These are phyloP conservation scores for Mallotus villosus DNA, from an alignment of 2,797 vertebrate genomes.

Conservation along the genomic window DNA sequence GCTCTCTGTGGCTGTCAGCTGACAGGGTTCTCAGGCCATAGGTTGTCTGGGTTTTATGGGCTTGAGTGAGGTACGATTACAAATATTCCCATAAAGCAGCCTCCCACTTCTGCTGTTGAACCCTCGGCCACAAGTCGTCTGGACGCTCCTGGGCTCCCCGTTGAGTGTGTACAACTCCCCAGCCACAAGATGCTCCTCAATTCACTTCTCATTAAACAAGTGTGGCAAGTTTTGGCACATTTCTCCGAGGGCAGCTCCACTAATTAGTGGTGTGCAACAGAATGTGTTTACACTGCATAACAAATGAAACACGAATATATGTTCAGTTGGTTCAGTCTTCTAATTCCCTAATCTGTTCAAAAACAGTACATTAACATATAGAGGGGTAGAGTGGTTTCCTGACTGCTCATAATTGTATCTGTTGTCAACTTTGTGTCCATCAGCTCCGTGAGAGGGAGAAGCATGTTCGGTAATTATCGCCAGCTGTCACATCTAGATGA, in stretches of 20 bases:
- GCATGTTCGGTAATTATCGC: constrained; percentile 58
- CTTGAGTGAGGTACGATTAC: constrained; percentile 8
- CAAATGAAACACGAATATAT: too few species aligned
- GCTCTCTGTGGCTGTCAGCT: constrained; percentile 29
- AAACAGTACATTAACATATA: constrained; percentile 36
- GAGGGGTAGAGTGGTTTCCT: constrained; percentile 47
- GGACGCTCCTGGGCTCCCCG: constrained; percentile 19
- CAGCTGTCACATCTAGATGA: constrained; percentile 63
- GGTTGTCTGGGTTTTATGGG: constrained; percentile 5
- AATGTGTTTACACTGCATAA: too few species aligned
- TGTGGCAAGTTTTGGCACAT: too few species aligned
- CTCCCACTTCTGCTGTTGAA: constrained; percentile 18
- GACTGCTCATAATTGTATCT: constrained; percentile 45
- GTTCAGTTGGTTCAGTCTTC: constrained; percentile 12
- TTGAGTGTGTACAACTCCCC: constrained; percentile 10
- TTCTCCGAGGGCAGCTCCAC: too few species aligned
- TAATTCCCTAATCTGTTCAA: constrained; percentile 31
- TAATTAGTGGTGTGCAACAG: too few species aligned
- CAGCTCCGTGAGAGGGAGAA: constrained; percentile 53
- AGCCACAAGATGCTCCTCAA: constrained; percentile 6
- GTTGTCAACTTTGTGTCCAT: constrained; percentile 58
- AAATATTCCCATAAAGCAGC: constrained; percentile 37
- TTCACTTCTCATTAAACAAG: background rate
- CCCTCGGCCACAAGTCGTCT: constrained; percentile 27
- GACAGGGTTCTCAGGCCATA: constrained; percentile 13